Percentiles rank a stretch among this genome's conserved stretches.
Evolutionary conservation across 2,113 vertebrate genomes (phyloP).

Genomic region (Pollimyrus isidori): DNA sequence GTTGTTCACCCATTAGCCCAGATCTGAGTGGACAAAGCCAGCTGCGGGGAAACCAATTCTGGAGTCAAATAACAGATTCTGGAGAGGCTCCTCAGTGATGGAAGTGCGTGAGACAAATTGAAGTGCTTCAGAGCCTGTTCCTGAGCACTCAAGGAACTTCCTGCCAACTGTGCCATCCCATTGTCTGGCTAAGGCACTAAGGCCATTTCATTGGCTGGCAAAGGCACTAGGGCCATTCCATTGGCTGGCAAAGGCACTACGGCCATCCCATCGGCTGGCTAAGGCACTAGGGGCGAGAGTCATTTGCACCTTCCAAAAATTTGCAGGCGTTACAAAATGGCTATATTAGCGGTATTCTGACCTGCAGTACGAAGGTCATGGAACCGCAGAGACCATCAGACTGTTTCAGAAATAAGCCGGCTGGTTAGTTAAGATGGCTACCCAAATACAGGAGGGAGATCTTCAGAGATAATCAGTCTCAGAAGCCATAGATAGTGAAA

Average conservation of each 20-base stretch:
- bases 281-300: neutral
- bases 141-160: neutral
- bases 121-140: neutral
- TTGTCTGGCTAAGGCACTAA: conserved; percentile 2
- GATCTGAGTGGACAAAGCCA: neutral
- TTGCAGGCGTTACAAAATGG: neutral
- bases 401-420: neutral
- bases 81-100: neutral
- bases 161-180: neutral
- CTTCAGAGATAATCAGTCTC: neutral
- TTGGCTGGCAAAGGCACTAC: neutral
- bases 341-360: neutral
- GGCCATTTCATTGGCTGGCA: neutral
- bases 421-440: neutral
- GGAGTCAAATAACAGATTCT: neutral
- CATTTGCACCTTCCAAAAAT: neutral
- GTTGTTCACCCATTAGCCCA: neutral
- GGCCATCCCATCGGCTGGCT: neutral
- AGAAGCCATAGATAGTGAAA: neutral
- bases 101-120: neutral
- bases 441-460: neutral
- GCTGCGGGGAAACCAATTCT: neutral
- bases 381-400: neutral
- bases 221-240: neutral
- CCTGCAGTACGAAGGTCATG: neutral